These are phyloP conservation scores for Synchiropus splendidus DNA, from an alignment of 2,113 vertebrate genomes.

Conservation along the genomic window DNA sequence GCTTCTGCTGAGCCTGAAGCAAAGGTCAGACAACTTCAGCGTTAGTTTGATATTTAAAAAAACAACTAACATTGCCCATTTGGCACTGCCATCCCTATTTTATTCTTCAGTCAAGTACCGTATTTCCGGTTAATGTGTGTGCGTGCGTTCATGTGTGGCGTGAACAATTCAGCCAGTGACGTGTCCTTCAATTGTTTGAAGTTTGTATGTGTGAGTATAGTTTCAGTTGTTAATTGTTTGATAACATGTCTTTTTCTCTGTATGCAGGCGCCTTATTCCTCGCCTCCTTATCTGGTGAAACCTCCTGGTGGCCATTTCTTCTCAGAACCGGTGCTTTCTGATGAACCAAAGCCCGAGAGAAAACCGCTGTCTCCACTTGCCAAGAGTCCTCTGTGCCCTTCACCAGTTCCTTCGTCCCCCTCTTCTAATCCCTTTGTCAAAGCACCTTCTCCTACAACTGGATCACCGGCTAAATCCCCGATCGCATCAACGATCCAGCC, in stretches of 20 bases:
- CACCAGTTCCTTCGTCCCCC: conserved; percentile 22
- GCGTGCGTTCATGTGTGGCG: too few species aligned
- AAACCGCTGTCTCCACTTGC: conserved; percentile 16
- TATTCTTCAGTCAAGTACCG: too few species aligned
- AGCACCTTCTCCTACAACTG: conserved; percentile 1
- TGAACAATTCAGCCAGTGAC: too few species aligned
- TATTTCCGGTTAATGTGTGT: background rate
- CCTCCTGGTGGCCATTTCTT: conserved; percentile 66
- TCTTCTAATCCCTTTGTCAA: conserved; percentile 20
- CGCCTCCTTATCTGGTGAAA: conserved; percentile 28
- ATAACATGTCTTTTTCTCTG: too few species aligned
- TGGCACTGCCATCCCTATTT: too few species aligned
- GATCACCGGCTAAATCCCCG: conserved; percentile 15
- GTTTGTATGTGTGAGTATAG: too few species aligned
- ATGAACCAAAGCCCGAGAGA: conserved; percentile 44
- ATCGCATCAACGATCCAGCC: conserved; percentile 20
- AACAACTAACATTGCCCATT: too few species aligned
- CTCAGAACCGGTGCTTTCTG: conserved; percentile 61
- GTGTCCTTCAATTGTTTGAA: too few species aligned
- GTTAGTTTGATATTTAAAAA: too few species aligned
- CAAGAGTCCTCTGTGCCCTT: conserved; percentile 31
- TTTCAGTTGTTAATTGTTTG: too few species aligned
- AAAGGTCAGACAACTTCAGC: conserved; percentile 26
- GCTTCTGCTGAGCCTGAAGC: conserved; percentile 20
- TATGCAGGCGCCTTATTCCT: too few species aligned